Conservation (phyloP, 2,797 vertebrate genomes). For the Anguilla pacifica region DNA sequence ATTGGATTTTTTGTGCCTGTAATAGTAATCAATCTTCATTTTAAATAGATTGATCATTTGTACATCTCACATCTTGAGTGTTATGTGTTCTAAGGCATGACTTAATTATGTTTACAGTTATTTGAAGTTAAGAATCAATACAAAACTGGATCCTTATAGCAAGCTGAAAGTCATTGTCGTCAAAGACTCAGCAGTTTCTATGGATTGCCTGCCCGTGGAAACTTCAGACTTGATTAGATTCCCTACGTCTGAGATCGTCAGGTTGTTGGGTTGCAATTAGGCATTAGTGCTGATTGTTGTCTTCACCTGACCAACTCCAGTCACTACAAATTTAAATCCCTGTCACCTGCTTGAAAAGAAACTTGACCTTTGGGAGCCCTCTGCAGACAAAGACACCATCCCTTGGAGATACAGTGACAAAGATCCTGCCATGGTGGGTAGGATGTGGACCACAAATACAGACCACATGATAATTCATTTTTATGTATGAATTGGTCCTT, state of each 20-base stretch:
- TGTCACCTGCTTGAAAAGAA: conserved; percentile 12
- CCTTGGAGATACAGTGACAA: conserved; percentile 22
- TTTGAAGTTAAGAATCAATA: conserved; percentile 20
- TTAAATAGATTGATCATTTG: background rate
- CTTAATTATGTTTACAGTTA: conserved; percentile 14
- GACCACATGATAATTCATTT: conserved; percentile 36
- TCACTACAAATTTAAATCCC: conserved; percentile 52
- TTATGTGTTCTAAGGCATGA: background rate
- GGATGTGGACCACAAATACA: conserved; percentile 18
- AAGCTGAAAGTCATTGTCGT: conserved; percentile 28
- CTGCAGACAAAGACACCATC: conserved; percentile 6
- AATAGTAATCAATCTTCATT: background rate
- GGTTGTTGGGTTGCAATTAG: conserved; percentile 47
- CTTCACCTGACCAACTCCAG: conserved; percentile 60
- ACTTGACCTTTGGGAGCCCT: background rate
- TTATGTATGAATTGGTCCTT: conserved; percentile 29
- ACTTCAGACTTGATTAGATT: conserved; percentile 38
- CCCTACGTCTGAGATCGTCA: conserved; percentile 25
- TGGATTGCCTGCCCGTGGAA: conserved; percentile 15
- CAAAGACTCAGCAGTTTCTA: background rate
- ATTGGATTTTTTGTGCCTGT: background rate
- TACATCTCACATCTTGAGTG: background rate
- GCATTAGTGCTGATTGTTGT: conserved; percentile 46
- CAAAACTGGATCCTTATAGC: background rate
- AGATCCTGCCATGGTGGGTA: background rate